These are phyloP conservation scores for Megaustenia siamemsis DNA, from an alignment of 2,888 invertebrate genomes.

Conservation along the genomic window DNA sequence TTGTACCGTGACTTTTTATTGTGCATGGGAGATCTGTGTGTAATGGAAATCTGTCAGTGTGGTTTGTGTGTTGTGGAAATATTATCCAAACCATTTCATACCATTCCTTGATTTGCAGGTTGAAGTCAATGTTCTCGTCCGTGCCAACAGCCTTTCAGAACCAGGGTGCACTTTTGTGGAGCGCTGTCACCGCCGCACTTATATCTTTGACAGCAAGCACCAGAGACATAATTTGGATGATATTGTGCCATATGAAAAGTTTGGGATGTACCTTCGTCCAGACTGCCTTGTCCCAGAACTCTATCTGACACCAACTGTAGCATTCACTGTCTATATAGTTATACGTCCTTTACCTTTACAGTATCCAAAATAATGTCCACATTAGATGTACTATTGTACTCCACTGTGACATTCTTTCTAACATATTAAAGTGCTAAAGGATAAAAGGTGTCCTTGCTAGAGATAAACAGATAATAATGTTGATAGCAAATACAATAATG, in stretches of 20 bases:
- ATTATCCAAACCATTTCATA: background rate
- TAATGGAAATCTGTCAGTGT: too few relatives aligned
- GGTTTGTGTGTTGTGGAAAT: too few relatives aligned
- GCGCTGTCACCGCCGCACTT: slow-evolving; percentile 86
- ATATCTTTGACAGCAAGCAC: slow-evolving; percentile 87
- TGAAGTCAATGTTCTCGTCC: slow-evolving; percentile 87
- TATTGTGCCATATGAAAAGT: slow-evolving; percentile 88
- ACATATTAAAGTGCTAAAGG: too few relatives aligned
- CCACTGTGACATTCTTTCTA: background rate
- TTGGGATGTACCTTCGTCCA: slow-evolving; percentile 47
- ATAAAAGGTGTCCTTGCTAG: too few relatives aligned
- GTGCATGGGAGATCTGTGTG: too few relatives aligned
- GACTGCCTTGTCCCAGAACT: slow-evolving; percentile 79
- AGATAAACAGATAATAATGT: too few relatives aligned
- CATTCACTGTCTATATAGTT: slow-evolving; percentile 51
- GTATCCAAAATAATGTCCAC: background rate
- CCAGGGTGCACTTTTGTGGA: slow-evolving; percentile 89
- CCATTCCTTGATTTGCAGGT: slow-evolving; percentile 80
- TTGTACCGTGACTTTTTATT: too few relatives aligned
- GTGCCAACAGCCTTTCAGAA: slow-evolving; percentile 83
- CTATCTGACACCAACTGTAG: slow-evolving; percentile 82
- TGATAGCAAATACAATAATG: too few relatives aligned
- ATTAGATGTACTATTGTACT: background rate
- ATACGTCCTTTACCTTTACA: slow-evolving; percentile 40
- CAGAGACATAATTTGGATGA: slow-evolving; percentile 86